Evolutionary conservation across 2,888 invertebrate species (phyloP), one percentile per base, ranked within the genome.

Genomic region (Chrysolina oricalcia): DNA sequence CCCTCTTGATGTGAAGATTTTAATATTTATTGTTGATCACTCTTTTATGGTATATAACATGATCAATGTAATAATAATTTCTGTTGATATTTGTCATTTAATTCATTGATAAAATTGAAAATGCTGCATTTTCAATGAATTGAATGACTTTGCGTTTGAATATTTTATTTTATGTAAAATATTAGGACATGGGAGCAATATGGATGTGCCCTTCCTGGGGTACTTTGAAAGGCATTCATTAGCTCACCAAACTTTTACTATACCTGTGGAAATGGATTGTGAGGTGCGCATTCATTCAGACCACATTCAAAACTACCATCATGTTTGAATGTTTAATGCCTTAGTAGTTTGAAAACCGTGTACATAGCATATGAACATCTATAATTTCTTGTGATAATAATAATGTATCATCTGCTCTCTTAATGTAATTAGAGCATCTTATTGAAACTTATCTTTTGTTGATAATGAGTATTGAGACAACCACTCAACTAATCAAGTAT

Each of bases 21-120:
- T n/a, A 27, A 59, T 59, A 59, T 59, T 59, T 23, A 59, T 59
- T 59, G 59, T 59, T 59, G 59, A 27, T 59, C 59, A 59, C n/a
- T 9, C 21, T 27, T 59, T 59, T 59, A 59, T 59, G 27, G 11
- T 59, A 35, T 23, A 56, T 19, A 56, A 23, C 21, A 21, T 23
- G 11, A 56, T 56, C 56, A 23, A 13, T 56, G 56, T 15, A 27
- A 17, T 17, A 59, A 27, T 59, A 59, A 23, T 27, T 35, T 27
- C n/a, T 27, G 35, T 59, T 59, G 35, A n/a, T 59, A n/a, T 15
- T 46, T 15, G 13, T n/a, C 13, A 15, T 2, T 46, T 2, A 46
- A 46, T 15, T 15, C n/a, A 15, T 15, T 15, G 46, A 46, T 3
- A 43, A 5, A 13, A 56, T 13, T 56, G 56, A 21, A 23, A 17